Base-by-base conservation (phyloP, 2,888 invertebrate genomes). In the Malachius bipustulatus region DNA sequence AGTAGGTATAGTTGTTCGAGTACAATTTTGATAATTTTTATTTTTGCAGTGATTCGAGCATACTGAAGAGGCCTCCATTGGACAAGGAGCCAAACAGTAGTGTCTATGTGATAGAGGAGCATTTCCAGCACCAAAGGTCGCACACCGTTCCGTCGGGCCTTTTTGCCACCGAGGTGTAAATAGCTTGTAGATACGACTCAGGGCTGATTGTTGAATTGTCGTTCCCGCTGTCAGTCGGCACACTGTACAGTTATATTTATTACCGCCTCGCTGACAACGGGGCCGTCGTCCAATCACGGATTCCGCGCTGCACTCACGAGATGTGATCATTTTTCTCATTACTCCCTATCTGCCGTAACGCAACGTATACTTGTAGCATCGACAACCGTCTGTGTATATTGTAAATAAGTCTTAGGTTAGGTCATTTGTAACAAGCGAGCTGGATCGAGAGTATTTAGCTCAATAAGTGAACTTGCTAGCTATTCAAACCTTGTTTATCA, bases 91-190 rank as follows among this genome's bases (percentile, higher is more conserved):
- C 57, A 60, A 56, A 51, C 48, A n/a, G 24, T 50, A 67, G 67
- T 49, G 79, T 80, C 57, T 80, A 78, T 68, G 77, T 80, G 59
- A 69, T 80, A 63, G 80, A 78, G 67, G 79, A 79, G 64, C 79
- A 80, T 61, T 79, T 77, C 66, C 65, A 70, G 57, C 64, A 65
- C 66, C 65, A 70, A 57, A 64, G 65, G 56, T 77, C 76, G 63
- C 76, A 77, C 50, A 55, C 57, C 53, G 52, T 60, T 45, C 51
- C 56, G 43, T 52, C 62, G 47, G 66, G 66, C 43, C 75, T 76
- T 59, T 77, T 78, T 60, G 80, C 80, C 54, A 81, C 80, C 57
- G 79, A 80, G 70, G 81, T 80, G 68, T 81, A 79, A 75, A 70
- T 41, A 39, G 48, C 50, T 48, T 47, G 41, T 49, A 48, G 34